Conservation (phyloP, 2,888 invertebrate species). For the Ichneumoninae sp. region DNA sequence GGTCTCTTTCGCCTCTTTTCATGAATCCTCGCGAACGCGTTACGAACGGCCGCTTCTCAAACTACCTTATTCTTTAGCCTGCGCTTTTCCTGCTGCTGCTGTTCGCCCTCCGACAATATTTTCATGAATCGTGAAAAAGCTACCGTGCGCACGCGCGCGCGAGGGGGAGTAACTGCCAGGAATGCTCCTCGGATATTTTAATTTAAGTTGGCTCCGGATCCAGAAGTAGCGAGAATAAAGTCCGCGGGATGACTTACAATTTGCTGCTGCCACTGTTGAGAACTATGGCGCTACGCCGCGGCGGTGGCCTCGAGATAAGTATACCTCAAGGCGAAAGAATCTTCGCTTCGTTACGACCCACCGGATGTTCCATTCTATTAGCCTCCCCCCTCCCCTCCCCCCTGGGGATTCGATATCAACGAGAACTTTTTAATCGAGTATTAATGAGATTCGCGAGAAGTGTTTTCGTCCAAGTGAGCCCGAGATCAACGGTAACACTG, state of each 20-base stretch:
- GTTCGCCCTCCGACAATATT: conserved; percentile 50
- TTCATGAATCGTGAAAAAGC: conserved; percentile 53
- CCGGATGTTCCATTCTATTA: conserved; percentile 53
- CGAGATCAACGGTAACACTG: conserved; percentile 5
- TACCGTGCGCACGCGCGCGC: neutral
- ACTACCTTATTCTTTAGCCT: conserved; percentile 28
- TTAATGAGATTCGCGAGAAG: conserved; percentile 58
- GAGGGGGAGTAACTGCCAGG: conserved; percentile 18
- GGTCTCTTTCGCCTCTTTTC: conserved; percentile 24
- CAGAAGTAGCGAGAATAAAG: conserved; percentile 63
- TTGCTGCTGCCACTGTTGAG: conserved; percentile 45
- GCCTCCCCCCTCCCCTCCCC: neutral
- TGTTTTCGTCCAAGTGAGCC: conserved; percentile 22
- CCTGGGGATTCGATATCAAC: conserved; percentile 49
- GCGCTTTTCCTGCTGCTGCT: conserved; percentile 31
- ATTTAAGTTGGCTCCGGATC: conserved; percentile 65
- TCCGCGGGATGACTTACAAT: conserved; percentile 64
- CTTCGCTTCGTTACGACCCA: conserved; percentile 30
- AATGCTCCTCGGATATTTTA: conserved; percentile 61
- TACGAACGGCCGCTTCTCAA: conserved; percentile 34
- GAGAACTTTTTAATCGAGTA: conserved; percentile 63
- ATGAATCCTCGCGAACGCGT: conserved; percentile 25
- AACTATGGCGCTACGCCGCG: conserved; percentile 47
- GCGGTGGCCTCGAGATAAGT: conserved; percentile 40
- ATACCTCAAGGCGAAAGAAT: conserved; percentile 24